phyloP scores from a whole-genome alignment of 2,113 vertebrate species.

The Clarias magur region DNA sequence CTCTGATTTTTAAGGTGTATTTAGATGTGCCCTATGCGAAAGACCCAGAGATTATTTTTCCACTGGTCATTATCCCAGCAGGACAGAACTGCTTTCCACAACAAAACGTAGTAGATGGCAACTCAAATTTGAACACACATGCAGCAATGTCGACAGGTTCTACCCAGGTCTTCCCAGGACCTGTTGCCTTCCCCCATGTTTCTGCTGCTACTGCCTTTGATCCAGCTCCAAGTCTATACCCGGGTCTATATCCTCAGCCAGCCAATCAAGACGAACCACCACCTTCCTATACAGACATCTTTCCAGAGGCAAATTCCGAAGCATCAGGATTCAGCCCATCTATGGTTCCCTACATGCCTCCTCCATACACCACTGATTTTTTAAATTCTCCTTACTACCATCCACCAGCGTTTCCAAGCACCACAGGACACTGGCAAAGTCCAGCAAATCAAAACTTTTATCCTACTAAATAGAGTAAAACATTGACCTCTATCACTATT shows the following conservation, averaged over 20 bases:
- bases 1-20: slow-evolving; percentile 61
- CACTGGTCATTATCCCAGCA: slow-evolving; percentile 62
- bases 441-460: slow-evolving; percentile 2
- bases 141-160: neutral
- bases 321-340: slow-evolving; percentile 28
- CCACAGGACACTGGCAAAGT: neutral
- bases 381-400: neutral
- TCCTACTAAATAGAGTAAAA: neutral
- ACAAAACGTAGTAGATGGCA: neutral
- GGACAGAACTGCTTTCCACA: neutral
- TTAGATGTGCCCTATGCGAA: slow-evolving; percentile 71
- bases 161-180: neutral
- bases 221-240: slow-evolving; percentile 33
- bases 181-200: neutral
- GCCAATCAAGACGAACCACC: slow-evolving; percentile 49
- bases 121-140: neutral
- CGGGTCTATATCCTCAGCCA: slow-evolving; percentile 15
- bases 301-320: neutral
- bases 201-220: neutral
- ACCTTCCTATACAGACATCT: slow-evolving; percentile 44
- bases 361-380: slow-evolving; percentile 14
- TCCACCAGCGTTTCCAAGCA: slow-evolving; percentile 17
- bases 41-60: slow-evolving; percentile 65
- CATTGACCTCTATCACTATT: neutral
- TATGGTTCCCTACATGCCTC: slow-evolving; percentile 51